These are phyloP conservation scores for Acanthurus leucopareius DNA, from an alignment of 2,797 vertebrate species.

Conservation along the genomic window DNA sequence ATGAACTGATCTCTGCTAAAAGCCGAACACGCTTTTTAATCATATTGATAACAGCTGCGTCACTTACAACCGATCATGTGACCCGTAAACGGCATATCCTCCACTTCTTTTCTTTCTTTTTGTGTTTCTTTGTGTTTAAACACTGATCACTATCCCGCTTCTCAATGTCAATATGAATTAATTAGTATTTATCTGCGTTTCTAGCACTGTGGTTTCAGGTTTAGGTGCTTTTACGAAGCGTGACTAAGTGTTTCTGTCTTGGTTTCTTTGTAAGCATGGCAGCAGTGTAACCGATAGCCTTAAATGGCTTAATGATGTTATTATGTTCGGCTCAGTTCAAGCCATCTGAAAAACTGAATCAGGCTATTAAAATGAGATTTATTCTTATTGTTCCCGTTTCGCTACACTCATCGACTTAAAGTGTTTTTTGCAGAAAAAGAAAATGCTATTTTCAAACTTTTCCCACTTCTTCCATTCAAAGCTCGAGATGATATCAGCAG, in stretches of 20 bases:
- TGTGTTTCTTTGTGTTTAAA: neutral
- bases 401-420: too few species aligned
- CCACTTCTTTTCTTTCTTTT: too few species aligned
- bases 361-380: neutral
- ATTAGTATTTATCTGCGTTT: too few species aligned
- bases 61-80: slow-evolving; percentile 33
- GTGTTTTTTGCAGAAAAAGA: neutral
- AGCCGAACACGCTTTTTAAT: slow-evolving; percentile 5
- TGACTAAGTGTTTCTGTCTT: neutral
- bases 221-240: neutral
- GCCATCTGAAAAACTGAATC: neutral
- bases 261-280: neutral
- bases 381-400: neutral
- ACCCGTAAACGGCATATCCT: neutral
- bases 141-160: neutral
- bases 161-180: too few species aligned
- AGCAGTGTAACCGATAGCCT: neutral
- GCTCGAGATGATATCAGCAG: neutral
- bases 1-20: neutral
- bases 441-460: neutral
- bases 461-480: neutral
- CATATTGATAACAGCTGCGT: slow-evolving; percentile 20
- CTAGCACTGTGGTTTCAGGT: neutral
- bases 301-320: neutral
- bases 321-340: neutral